Evolutionary conservation across 2,797 vertebrate genomes (phyloP).

Genomic region (Ctenochaetus hawaiiensis): DNA sequence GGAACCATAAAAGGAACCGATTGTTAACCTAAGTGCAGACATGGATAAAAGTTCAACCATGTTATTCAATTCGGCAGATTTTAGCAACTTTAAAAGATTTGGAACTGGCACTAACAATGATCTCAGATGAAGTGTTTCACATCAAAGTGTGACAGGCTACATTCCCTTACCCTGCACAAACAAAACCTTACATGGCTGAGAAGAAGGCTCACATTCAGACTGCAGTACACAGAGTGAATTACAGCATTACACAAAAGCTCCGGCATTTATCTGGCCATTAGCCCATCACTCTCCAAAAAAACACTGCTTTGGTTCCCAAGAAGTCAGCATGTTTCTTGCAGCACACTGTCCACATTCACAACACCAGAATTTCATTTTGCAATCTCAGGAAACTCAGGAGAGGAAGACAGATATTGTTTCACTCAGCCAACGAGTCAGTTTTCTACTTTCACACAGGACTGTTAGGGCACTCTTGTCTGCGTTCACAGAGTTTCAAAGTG

Average conservation of each 20-base stretch:
- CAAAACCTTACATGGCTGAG: constrained; percentile 77
- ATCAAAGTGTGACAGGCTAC: constrained; percentile 21
- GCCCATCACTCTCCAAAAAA: constrained; percentile 57
- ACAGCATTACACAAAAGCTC: constrained; percentile 74
- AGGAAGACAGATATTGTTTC: constrained; percentile 30
- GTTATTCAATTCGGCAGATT: not conserved
- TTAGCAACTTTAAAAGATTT: constrained; percentile 3
- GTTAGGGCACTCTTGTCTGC: no score
- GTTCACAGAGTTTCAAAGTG: constrained; percentile 25
- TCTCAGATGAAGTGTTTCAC: constrained; percentile 21
- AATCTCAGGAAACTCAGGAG: constrained; percentile 45
- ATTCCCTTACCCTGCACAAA: constrained; percentile 49
- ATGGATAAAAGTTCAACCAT: not conserved
- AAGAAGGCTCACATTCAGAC: constrained; percentile 46
- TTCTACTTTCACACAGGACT: no score
- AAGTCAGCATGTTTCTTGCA: constrained; percentile 47
- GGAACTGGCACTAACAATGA: not conserved
- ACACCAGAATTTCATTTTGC: constrained; percentile 40
- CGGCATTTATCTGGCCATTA: constrained; percentile 73
- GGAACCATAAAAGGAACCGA: not conserved
- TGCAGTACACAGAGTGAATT: constrained; percentile 58
- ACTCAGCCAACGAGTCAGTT: constrained; percentile 52
- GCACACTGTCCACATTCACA: constrained; percentile 43
- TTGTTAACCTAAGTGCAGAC: not conserved
- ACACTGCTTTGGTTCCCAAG: constrained; percentile 51